A percentile compares a stretch with the other conserved stretches of the same genome.
These are phyloP conservation scores for Intellagama lesueurii DNA, from an alignment of 2,797 vertebrate genomes.

Conservation along the genomic window DNA sequence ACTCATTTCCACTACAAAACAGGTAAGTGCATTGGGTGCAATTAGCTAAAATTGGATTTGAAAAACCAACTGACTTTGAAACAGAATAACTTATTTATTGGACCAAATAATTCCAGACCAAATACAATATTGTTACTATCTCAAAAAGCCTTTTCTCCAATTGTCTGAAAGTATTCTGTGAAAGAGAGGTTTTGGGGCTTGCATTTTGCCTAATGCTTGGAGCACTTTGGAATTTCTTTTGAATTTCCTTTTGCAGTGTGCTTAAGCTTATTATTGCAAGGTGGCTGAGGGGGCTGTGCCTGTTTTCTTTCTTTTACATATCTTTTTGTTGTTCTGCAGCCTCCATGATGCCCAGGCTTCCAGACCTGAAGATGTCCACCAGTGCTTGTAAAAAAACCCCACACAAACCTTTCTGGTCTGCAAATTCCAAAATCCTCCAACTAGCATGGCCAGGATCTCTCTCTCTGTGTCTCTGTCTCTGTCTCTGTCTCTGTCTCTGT, in stretches of 20 bases:
- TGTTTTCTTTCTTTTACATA: too few species aligned
- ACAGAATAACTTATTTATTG: background rate
- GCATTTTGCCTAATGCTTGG: background rate
- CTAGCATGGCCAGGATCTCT: too few species aligned
- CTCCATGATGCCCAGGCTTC: background rate
- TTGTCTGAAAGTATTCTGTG: background rate
- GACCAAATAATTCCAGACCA: background rate
- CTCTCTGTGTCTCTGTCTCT: too few species aligned
- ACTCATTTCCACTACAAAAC: slow-evolving; percentile 8
- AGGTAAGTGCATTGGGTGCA: background rate
- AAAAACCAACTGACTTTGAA: background rate
- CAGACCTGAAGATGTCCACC: too few species aligned
- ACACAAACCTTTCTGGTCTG: too few species aligned
- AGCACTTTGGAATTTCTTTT: too few species aligned
- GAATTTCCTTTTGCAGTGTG: background rate
- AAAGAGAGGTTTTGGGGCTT: background rate
- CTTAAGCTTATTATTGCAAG: background rate
- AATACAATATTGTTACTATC: background rate
- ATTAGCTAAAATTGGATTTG: background rate
- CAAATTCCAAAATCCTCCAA: too few species aligned
- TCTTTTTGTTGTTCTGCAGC: background rate
- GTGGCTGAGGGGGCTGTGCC: background rate
- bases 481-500: too few species aligned
- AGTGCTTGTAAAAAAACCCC: too few species aligned
- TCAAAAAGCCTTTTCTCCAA: background rate